Percentiles rank a stretch among this genome's conserved stretches.
Conservation (phyloP, 2,888 invertebrate genomes). For the Chymomyza amoena region DNA sequence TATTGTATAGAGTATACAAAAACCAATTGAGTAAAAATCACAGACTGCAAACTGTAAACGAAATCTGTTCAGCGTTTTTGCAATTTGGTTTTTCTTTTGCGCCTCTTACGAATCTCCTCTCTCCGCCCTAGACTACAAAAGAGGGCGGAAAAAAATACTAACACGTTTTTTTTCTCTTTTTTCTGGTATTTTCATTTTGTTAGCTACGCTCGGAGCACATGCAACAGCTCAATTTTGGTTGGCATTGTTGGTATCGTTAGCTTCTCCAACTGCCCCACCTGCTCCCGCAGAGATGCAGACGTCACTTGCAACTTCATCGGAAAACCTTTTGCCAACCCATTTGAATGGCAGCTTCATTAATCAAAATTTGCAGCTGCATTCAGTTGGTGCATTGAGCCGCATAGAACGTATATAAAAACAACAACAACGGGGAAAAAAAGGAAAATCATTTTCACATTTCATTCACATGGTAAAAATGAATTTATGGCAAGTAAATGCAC, state of each 20-base stretch:
- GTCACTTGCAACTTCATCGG: neutral
- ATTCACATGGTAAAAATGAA: neutral
- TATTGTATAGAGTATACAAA: neutral
- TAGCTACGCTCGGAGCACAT: conserved; percentile 23
- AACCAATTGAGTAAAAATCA: conserved; percentile 24
- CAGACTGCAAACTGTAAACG: conserved; percentile 49
- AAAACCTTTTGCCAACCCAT: neutral
- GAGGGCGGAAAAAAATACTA: neutral
- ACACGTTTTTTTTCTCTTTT: neutral
- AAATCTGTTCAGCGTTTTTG: conserved; percentile 49
- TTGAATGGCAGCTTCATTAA: conserved; percentile 73
- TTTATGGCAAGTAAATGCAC: neutral
- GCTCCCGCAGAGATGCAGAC: conserved; percentile 24
- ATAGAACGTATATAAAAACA: neutral
- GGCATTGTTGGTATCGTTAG: neutral
- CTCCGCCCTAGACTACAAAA: neutral
- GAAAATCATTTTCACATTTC: neutral
- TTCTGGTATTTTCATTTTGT: neutral
- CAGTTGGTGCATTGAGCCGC: conserved; percentile 15
- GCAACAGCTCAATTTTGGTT: conserved; percentile 67
- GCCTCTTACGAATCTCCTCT: too few species aligned
- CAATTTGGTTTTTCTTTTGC: conserved; percentile 46
- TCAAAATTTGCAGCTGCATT: conserved; percentile 44
- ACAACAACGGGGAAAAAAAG: neutral
- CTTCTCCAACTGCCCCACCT: conserved; percentile 24